A percentile compares a stretch with the other conserved stretches of the same genome.
Evolutionary conservation across 1,140 invertebrate genomes (phyloP).

Genomic region (Zaprionus lachaisei): DNA sequence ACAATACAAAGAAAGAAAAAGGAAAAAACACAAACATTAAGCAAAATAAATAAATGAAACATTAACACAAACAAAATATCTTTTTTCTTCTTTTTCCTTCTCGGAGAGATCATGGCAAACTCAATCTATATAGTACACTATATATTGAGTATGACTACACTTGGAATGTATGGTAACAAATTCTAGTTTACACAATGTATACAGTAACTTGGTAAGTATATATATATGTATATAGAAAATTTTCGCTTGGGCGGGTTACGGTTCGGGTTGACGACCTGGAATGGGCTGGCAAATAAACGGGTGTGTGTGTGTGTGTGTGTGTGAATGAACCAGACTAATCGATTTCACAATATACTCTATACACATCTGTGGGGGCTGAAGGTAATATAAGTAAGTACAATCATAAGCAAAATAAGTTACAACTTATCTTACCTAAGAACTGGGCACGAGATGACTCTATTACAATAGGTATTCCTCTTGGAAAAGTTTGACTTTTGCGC

Average conservation of each 20-base stretch:
- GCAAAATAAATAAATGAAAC: conserved; percentile 76
- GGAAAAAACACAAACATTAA: conserved; percentile 53
- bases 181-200: conserved; percentile 3
- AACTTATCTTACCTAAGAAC: not conserved
- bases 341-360: conserved; percentile 8
- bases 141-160: conserved; percentile 13
- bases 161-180: conserved; percentile 4
- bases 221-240: conserved; percentile 25
- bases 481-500: conserved; percentile 1
- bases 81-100: conserved; percentile 24
- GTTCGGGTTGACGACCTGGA: conserved; percentile 31
- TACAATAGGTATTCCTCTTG: not conserved
- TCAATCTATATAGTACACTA: not conserved
- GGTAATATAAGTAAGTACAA: conserved; percentile 1
- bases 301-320: conserved; percentile 17
- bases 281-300: conserved; percentile 36
- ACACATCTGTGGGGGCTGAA: not conserved
- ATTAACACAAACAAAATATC: conserved; percentile 63
- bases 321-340: conserved; percentile 18
- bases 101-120: conserved; percentile 14
- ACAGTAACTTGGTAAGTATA: not conserved
- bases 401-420: not conserved
- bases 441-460: not conserved
- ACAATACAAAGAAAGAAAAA: conserved; percentile 23
- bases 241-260: conserved; percentile 55